Conservation (phyloP, 2,113 vertebrate genomes). For the Plecotus auritus region DNA sequence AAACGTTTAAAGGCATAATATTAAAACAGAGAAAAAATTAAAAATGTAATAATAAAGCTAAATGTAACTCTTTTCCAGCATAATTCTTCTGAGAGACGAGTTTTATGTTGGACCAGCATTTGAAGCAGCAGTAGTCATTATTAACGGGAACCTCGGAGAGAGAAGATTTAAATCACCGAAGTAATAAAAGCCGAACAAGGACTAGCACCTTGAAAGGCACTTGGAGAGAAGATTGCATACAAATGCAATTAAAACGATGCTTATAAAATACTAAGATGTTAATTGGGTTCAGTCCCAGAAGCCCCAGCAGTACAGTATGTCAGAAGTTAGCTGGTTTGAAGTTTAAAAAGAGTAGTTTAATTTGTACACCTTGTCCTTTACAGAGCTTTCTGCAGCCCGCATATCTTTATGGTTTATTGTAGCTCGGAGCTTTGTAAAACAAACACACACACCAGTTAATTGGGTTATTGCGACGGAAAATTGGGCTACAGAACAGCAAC, state of each 20-base stretch:
- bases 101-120: slow-evolving; percentile 85
- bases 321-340: slow-evolving; percentile 91
- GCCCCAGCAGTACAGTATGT: slow-evolving; percentile 89
- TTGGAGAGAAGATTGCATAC: slow-evolving; percentile 87
- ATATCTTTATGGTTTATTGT: slow-evolving; percentile 89
- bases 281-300: slow-evolving; percentile 92
- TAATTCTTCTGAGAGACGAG: slow-evolving; percentile 84
- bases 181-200: slow-evolving; percentile 86
- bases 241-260: slow-evolving; percentile 91
- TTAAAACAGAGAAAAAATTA: slow-evolving; percentile 82
- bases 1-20: slow-evolving; percentile 79
- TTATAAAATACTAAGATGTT: slow-evolving; percentile 92
- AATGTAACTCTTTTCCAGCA: slow-evolving; percentile 86
- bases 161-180: slow-evolving; percentile 87
- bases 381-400: slow-evolving; percentile 86
- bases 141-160: slow-evolving; percentile 85
- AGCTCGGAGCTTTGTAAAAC: slow-evolving; percentile 92
- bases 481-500: slow-evolving; percentile 84
- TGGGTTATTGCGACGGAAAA: slow-evolving; percentile 90
- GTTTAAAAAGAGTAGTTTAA: slow-evolving; percentile 92
- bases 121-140: slow-evolving; percentile 85
- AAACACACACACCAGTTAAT: slow-evolving; percentile 89
- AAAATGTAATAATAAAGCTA: slow-evolving; percentile 86
- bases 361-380: slow-evolving; percentile 92
- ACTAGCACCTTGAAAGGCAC: slow-evolving; percentile 89